These are phyloP conservation scores for Tinea semifulvella DNA, from an alignment of 2,888 invertebrate species.

Conservation along the genomic window DNA sequence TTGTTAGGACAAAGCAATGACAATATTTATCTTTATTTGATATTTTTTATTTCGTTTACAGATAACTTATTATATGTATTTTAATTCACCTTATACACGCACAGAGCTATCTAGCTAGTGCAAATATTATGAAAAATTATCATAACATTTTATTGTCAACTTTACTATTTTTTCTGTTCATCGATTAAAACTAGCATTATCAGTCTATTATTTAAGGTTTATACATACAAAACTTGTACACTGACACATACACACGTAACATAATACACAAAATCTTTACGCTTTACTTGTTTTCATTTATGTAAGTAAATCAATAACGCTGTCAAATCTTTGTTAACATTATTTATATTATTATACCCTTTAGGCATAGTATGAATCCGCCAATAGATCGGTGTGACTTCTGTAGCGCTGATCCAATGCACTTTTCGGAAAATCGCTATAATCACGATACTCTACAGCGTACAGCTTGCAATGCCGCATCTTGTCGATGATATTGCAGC, in stretches of 20 bases:
- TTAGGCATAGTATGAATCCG: constrained; percentile 2
- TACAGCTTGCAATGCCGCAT: constrained; percentile 6
- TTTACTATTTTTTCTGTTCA: too few relatives aligned
- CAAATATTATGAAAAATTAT: too few relatives aligned
- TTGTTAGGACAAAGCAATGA: too few relatives aligned
- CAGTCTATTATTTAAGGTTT: too few relatives aligned
- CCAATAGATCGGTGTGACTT: constrained; percentile 1
- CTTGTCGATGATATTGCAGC: constrained; percentile 12
- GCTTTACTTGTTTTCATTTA: background rate
- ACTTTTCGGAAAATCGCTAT: constrained; percentile 1
- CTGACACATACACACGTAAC: background rate
- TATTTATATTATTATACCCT: constrained; percentile 5
- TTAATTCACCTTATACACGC: too few relatives aligned
- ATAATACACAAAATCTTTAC: background rate
- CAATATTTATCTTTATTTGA: too few relatives aligned
- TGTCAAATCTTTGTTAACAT: constrained; percentile 5
- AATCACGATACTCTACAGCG: background rate
- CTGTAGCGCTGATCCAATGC: constrained; percentile 7
- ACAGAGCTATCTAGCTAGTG: too few relatives aligned
- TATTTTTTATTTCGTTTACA: too few relatives aligned
- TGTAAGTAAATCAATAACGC: constrained; percentile 6
- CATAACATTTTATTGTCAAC: too few relatives aligned
- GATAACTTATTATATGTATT: too few relatives aligned
- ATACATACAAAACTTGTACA: background rate
- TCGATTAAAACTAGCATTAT: too few relatives aligned